Evolutionary conservation across 1,140 invertebrate genomes (phyloP).

Genomic region (Eriocheir sinensis): DNA sequence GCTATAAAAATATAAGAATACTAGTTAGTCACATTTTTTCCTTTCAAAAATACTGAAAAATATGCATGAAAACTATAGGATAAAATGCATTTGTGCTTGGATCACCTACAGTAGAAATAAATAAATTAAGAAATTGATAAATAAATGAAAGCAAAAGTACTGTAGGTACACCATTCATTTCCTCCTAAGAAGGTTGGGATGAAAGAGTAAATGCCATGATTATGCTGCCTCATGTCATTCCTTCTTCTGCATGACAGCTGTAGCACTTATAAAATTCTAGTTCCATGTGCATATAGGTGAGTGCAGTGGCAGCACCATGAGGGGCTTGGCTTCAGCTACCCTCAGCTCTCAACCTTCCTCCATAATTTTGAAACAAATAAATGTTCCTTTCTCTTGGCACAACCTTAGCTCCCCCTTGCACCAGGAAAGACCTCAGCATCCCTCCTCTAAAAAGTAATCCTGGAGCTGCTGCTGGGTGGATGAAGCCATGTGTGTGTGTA

Average conservation of each 20-base stretch:
- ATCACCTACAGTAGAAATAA: not conserved
- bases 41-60: slow-evolving; percentile 18
- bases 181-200: not conserved
- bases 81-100: slow-evolving; percentile 5
- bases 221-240: not conserved
- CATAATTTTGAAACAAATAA: too few relatives aligned
- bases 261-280: too few relatives aligned
- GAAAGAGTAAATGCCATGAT: not conserved
- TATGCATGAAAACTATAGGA: not conserved
- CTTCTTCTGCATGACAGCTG: not conserved
- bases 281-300: too few relatives aligned
- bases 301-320: too few relatives aligned
- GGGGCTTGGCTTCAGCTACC: too few relatives aligned
- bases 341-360: too few relatives aligned
- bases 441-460: too few relatives aligned
- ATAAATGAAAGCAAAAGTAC: not conserved
- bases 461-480: too few relatives aligned
- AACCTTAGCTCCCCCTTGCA: too few relatives aligned
- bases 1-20: slow-evolving; percentile 27
- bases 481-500: not conserved
- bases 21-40: slow-evolving; percentile 5
- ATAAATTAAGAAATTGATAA: not conserved
- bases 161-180: not conserved
- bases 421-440: too few relatives aligned
- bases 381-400: too few relatives aligned